Base-by-base conservation (phyloP, 2,888 invertebrate species). In the Punctoribates punctum region DNA sequence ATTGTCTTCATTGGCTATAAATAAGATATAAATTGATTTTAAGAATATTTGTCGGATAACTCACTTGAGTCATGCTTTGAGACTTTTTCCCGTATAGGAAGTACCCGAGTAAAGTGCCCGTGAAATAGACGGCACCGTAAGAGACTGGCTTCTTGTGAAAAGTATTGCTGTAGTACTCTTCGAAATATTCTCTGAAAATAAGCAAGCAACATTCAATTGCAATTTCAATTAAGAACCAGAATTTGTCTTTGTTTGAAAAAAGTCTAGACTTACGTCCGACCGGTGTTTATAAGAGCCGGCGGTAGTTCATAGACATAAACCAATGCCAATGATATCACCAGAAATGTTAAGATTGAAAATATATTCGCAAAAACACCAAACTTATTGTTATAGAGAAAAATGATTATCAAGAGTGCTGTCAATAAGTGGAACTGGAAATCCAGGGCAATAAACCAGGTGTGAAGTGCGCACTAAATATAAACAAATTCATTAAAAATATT, bases 81-180 rank as follows among this genome's bases (percentile, higher is more conserved):
- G 72, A 4, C 8, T 27, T 46, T 17, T 25, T 11, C 17, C 15
- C 48, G 6, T 72, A 25, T 9, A 72, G 23, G 9, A 17, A 17
- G 25, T 25, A 72, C 1, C 72, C 72, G 46, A 72, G 13, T 25
- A 72, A 17, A 25, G 72, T 72, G 13, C 72, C 72, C 6, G 25
- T 15, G 38, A 72, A 72, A 25, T 72, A 72, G 25, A 72, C 72
- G 5, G 48, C 25, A 6, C 72, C 72, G 27, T 48, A 46, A 42
- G 72, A 72, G 15, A 17, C 15, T 3, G 72, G 72, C 23, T 34
- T 38, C 15, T 67, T 67, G 20, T 67, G 65, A 5, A 29, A 38
- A n/a, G 20, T 5, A 67, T 9, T 20, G 23, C 65, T 67, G 15
- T 20, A 72, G n/a, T 72, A 72, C 20, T 25, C 11, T 2, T 72